These are phyloP conservation scores for Tenthredo distinguenda DNA, from an alignment of 2,888 invertebrate species.

Conservation along the genomic window DNA sequence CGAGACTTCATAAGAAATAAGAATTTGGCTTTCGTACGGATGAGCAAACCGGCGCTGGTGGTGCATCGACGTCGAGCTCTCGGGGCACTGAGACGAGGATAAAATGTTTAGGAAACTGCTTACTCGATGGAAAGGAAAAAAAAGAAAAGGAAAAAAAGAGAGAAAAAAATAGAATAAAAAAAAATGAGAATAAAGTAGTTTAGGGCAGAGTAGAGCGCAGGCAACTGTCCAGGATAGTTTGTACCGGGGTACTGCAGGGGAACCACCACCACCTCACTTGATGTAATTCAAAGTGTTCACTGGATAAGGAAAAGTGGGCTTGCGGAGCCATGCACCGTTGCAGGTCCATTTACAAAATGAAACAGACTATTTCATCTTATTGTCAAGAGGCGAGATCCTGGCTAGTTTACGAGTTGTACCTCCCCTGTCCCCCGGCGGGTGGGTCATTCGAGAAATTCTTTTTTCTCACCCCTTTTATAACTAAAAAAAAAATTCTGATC, in stretches of 20 bases:
- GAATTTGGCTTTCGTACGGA: conserved; percentile 47
- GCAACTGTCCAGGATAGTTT: conserved; percentile 26
- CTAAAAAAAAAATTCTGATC: not conserved
- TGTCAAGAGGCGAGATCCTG: conserved; percentile 37
- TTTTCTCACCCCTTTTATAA: not conserved
- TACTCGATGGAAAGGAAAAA: not conserved
- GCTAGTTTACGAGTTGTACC: conserved; percentile 32
- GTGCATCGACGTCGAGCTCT: not conserved
- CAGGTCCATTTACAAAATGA: conserved; percentile 72
- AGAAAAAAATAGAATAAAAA: not conserved
- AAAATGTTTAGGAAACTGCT: conserved; percentile 44
- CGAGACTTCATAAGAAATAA: not conserved
- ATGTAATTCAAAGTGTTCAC: conserved; percentile 52
- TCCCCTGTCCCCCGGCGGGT: not conserved
- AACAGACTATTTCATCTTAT: conserved; percentile 54
- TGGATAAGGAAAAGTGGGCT: conserved; percentile 45
- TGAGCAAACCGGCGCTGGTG: not conserved
- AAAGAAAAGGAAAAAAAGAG: not conserved
- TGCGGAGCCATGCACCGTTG: not conserved
- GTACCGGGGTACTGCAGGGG: not conserved
- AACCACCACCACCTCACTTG: conserved; percentile 9
- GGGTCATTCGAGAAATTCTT: not conserved
- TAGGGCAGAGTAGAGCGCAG: conserved; percentile 1
- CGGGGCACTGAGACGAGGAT: conserved; percentile 30
- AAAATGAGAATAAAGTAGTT: conserved; percentile 1